Base-by-base conservation (phyloP, 2,113 vertebrate species). In the Notarius quadriscutis region DNA sequence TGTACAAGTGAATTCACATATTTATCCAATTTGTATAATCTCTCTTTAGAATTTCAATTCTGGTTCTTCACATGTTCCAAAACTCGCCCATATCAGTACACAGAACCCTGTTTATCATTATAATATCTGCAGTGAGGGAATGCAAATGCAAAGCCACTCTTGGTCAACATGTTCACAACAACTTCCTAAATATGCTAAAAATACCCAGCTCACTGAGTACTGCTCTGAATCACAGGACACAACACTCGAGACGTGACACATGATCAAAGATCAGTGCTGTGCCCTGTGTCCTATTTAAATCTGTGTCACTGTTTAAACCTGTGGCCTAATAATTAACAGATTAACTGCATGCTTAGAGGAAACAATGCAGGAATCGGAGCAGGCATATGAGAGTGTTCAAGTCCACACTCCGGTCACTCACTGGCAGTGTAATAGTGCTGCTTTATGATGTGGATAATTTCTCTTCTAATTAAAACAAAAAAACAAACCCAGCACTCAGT, bases 1-100 rank as follows among this genome's bases (percentile, higher is more conserved):
- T 93, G 84, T 92, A 91, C 90, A 93, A 65, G 10, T 93, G 88
- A 89, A 91, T 88, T 87, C 92, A 88, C 90, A 90, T 87, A 90
- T 87, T 92, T 83, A 86, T 90, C 86, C 90, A 81, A 89, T 86
- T 85, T 88, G n/a, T 63, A 83, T 82, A 72, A 63, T 75, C 80
- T 89, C 71, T 91, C 90, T 92, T 92, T 86, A 90, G 93, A 93
- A 90, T 71, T 88, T 87, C 89, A 89, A 58, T 89, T 81, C 79
- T 53, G 87, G 86, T 58, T 89, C 89, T 85, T 80, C 48, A 86
- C 75, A 86, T 1, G 20, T 65, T 67, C n/a, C n/a, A 50, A 83
- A 84, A 30, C 63, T 30, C 5, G 2, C 10, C 1, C 11, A 22
- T 22, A 41, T 62, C 79, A 81, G 82, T 57, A 50, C 82, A 69